Conservation (phyloP, 2,113 vertebrate genomes). For the Clarias macrocephalus region DNA sequence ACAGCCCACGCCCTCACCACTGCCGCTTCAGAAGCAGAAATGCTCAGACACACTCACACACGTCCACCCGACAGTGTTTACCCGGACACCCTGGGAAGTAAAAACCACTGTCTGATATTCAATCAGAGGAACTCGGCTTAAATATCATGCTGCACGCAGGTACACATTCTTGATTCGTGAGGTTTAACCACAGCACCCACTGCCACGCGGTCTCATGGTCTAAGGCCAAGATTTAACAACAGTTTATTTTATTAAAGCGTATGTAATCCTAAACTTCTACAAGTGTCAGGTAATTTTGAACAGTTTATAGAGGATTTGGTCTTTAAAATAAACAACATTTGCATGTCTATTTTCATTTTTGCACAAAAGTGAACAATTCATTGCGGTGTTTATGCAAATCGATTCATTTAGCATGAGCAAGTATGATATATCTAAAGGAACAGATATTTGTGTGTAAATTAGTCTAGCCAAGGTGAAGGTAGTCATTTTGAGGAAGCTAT, state of each 20-base stretch:
- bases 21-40: slow-evolving; percentile 7
- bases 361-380: background rate
- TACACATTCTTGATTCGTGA: slow-evolving; percentile 13
- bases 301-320: background rate
- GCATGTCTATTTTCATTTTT: background rate
- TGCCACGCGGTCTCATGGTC: background rate
- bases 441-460: background rate
- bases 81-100: background rate
- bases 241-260: background rate
- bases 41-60: background rate
- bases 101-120: slow-evolving; percentile 11
- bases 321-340: background rate
- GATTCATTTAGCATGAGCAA: background rate
- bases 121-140: background rate
- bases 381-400: background rate
- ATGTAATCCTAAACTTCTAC: background rate
- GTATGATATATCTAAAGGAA: background rate
- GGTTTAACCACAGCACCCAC: background rate
- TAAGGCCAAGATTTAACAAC: background rate
- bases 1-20: slow-evolving; percentile 40
- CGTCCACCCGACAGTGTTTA: background rate
- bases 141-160: background rate
- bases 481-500: background rate
- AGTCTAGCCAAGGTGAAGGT: background rate
- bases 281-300: background rate